A percentile compares a stretch with the other conserved stretches of the same genome.
Conservation (phyloP, 2,888 invertebrate species). For the Limnephilus rhombicus region DNA sequence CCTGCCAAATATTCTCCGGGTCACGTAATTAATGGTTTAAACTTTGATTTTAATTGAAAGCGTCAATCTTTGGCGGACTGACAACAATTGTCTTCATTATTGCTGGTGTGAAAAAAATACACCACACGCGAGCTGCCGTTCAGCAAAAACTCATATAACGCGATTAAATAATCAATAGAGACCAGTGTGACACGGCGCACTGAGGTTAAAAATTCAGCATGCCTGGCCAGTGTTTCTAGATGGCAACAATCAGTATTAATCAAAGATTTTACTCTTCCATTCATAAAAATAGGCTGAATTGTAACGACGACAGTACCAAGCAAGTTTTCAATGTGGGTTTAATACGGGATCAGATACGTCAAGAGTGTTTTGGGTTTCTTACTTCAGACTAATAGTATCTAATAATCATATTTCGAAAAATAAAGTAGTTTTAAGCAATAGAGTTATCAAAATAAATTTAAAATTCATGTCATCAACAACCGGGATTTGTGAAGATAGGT, state of each 20-base stretch:
- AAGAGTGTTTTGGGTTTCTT: too few species aligned
- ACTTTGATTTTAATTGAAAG: neutral
- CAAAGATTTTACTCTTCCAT: neutral
- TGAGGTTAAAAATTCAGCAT: neutral
- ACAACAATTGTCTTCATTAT: neutral
- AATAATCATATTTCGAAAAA: too few species aligned
- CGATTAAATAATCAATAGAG: slow-evolving; percentile 62
- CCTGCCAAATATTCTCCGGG: neutral
- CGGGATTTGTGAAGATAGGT: too few species aligned
- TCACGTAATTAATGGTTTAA: neutral
- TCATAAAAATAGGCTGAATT: too few species aligned
- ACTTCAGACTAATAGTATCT: too few species aligned
- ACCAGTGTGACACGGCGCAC: slow-evolving; percentile 42
- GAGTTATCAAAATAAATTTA: too few species aligned
- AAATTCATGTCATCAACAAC: too few species aligned
- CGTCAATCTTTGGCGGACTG: neutral
- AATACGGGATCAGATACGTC: too few species aligned
- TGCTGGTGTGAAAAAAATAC: slow-evolving; percentile 2
- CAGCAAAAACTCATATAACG: slow-evolving; percentile 49
- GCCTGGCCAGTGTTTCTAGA: neutral
- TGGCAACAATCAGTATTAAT: neutral
- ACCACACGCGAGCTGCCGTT: slow-evolving; percentile 27
- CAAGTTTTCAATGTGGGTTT: too few species aligned
- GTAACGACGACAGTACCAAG: too few species aligned
- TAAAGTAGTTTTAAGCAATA: too few species aligned